Base-by-base conservation (phyloP, 2,888 invertebrate genomes). In the Bombylius discolor region DNA sequence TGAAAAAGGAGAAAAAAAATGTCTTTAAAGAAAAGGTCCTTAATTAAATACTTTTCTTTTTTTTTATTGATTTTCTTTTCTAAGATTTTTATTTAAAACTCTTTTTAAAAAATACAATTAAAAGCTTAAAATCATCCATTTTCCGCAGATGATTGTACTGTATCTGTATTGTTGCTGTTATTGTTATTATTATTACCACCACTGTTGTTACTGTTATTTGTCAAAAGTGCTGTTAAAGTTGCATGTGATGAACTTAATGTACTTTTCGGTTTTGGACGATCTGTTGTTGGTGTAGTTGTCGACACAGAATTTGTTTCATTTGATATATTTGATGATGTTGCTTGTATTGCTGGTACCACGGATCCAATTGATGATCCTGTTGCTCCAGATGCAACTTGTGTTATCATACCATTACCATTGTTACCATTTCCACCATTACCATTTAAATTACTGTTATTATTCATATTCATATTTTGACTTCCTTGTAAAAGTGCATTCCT, bases 191-290 rank as follows among this genome's bases (percentile, higher is more conserved):
- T 23, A 23, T 23, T 23, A 23, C 23, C 23, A 23, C 23, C 23
- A 23, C 3, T 23, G 14, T 4, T 44, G 9, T 59, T 57, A 46
- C 46, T 58, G 8, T 67, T 65, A 58, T 68, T 71, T 34, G 69
- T 72, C 5, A 74, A 65, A 14, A 74, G 62, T 6, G 73, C 73
- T 3, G 74, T 73, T 4, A 74, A 63, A 8, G 73, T 74, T 14
- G 74, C 73, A 62, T 74, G 73, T 9, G 74, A 71, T 8, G 73
- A 72, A 58, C 73, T 74, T 44, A 74, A 64, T 5, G 70, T 66
- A 59, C 72, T 73, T 42, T 60, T 60, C n/a, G 55, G n/a, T 47
- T 67, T 68, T 0, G 62, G 49, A 1, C 58, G 58, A 47, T 61
- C 65, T 3, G 52, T 42, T 36, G 33, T 48, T 12, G 44, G 34